A percentile compares a stretch with the other conserved stretches of the same genome.
Conservation (phyloP, 2,113 vertebrate genomes). For the Dipodomys merriami region DNA sequence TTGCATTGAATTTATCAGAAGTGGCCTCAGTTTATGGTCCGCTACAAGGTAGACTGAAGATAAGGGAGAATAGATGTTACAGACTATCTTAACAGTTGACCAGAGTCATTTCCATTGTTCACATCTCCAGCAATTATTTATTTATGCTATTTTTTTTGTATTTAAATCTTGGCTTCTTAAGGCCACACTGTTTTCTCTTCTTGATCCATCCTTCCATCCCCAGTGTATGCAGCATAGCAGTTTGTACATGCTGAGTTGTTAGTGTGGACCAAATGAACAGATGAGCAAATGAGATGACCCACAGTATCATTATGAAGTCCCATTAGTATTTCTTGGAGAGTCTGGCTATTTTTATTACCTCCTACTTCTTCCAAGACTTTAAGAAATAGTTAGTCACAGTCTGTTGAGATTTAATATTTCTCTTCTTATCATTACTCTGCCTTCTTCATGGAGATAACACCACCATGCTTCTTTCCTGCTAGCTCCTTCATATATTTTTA, state of each 20-base stretch:
- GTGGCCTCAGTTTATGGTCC: background rate
- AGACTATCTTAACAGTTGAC: background rate
- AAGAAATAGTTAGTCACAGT: conserved; percentile 41
- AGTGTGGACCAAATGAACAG: background rate
- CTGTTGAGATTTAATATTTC: background rate
- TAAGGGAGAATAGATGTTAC: background rate
- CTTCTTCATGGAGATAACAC: background rate
- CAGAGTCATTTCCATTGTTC: background rate
- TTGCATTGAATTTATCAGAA: background rate
- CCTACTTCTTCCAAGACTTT: background rate
- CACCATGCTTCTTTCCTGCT: background rate
- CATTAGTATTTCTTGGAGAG: conserved; percentile 7
- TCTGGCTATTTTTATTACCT: conserved; percentile 30
- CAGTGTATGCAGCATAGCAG: background rate
- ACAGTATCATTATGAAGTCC: background rate
- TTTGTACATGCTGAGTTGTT: background rate
- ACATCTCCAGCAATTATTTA: background rate
- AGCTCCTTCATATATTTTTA: conserved; percentile 1
- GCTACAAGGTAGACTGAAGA: background rate
- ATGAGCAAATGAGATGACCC: background rate
- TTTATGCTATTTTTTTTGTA: background rate
- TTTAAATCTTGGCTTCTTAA: background rate
- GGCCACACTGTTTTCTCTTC: background rate
- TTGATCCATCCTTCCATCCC: background rate
- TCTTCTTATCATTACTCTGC: conserved; percentile 1